Percentiles rank a stretch among this genome's conserved stretches.
Evolutionary conservation across 2,113 vertebrate species (phyloP).

Genomic region (Elgaria multicarinata): DNA sequence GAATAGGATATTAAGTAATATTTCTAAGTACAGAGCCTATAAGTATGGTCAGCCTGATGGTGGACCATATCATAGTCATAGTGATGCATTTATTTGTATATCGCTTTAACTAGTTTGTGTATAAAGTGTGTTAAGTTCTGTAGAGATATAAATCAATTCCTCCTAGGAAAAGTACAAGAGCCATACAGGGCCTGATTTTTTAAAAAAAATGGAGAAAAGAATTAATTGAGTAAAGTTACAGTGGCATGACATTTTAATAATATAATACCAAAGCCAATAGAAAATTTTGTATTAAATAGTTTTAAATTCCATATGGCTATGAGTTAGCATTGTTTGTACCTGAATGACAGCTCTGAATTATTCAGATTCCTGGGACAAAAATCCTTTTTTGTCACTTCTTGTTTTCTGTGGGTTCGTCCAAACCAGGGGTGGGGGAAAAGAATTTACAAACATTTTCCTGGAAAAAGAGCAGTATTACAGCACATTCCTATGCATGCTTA

Average conservation of each 20-base stretch:
- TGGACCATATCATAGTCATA: background rate
- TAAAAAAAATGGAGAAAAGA: background rate
- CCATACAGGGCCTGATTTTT: background rate
- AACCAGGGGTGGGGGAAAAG: too few relatives aligned
- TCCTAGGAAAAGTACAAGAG: background rate
- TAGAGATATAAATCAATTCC: background rate
- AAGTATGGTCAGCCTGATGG: background rate
- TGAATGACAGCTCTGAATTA: background rate
- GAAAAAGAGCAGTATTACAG: background rate
- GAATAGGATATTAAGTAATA: background rate
- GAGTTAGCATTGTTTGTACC: background rate
- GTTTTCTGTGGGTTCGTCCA: background rate
- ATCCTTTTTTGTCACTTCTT: background rate
- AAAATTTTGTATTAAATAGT: background rate
- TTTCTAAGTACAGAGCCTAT: background rate
- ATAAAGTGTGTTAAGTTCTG: background rate
- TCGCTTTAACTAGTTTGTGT: too few relatives aligned
- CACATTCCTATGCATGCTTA: too few relatives aligned
- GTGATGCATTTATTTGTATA: too few relatives aligned
- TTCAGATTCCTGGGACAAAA: background rate
- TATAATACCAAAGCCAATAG: background rate
- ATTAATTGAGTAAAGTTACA: background rate
- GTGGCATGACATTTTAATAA: background rate
- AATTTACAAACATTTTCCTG: background rate
- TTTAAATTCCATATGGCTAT: background rate